Evolutionary conservation across 2,888 invertebrate species (phyloP), one percentile per base, ranked within the genome.

Genomic region (Eilema caniola): DNA sequence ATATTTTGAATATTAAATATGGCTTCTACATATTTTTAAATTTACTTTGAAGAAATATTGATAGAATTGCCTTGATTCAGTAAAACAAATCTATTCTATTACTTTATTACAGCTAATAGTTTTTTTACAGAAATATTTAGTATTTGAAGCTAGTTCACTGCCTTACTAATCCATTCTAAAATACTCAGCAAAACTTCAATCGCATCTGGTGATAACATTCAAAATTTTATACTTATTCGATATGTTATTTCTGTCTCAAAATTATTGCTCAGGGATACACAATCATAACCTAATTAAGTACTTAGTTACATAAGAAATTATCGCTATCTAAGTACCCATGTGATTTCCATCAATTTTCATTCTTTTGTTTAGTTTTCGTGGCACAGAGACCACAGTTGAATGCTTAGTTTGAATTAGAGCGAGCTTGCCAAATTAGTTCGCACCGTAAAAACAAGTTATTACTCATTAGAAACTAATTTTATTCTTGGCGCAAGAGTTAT

Each of bases 241-340:
- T 60, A 64, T 60, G n/a, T 14, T 69, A 59, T 61, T 75, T 63
- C 68, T 67, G 59, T 63, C 56, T 56, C 56, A 70, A 68, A 73
- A 78, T 80, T 82, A 87, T 85, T 85, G 81, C 83, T 80, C 61
- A 74, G 72, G 60, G 78, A 86, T 81, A 82, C 81, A 83, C 82
- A 74, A 63, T n/a, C 60, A 37, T 25, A 53, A 68, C 41, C 61
- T 56, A 65, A 66, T 33, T 66, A 37, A 57, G 31, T 76, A 71
- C 37, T 57, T 62, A 31, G 28, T 65, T 69, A 62, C 59, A 31
- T 71, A 64, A 25, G 69, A 72, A 67, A 71, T 62, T 65, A 72
- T 37, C 10, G 25, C 23, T 63, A 41, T 63, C 24, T 41, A 37
- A 64, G 57, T 69, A 66, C 59, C 62, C 66, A 73, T 71, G 75